These are phyloP conservation scores for Corythaeola cristata DNA, from an alignment of 2,113 vertebrate species.

Conservation along the genomic window DNA sequence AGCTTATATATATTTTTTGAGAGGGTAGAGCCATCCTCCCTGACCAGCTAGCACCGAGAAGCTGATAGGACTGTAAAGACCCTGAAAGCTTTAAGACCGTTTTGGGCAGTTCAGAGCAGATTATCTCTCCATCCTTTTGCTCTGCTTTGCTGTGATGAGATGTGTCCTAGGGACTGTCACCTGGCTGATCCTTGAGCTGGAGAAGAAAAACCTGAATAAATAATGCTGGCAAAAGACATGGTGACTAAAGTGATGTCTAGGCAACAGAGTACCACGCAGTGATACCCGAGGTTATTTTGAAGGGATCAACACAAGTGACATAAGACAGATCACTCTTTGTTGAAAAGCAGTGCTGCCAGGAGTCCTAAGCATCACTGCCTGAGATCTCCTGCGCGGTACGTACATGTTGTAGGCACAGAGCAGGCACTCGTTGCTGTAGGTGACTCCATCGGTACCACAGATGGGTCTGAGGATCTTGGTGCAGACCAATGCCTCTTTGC, in stretches of 20 bases:
- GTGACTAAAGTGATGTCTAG: not conserved
- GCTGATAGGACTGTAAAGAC: not conserved
- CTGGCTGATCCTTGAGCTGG: not conserved
- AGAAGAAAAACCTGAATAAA: not conserved
- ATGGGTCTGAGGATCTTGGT: not conserved
- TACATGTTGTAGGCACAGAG: slow-evolving; percentile 51
- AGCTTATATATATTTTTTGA: not conserved
- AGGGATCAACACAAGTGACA: not conserved
- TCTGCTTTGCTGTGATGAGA: not conserved
- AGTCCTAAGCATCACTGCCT: not conserved
- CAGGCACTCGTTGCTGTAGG: slow-evolving; percentile 13
- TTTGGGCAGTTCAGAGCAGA: not conserved
- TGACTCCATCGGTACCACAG: not conserved
- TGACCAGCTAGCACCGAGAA: not conserved
- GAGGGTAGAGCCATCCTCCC: not conserved
- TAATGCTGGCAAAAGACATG: not conserved
- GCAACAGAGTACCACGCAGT: not conserved
- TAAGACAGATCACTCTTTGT: not conserved
- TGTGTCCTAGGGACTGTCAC: not conserved
- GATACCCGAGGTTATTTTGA: not conserved
- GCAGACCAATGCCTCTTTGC: not conserved
- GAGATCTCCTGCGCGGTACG: not conserved
- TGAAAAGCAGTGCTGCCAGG: not conserved
- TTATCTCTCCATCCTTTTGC: not conserved
- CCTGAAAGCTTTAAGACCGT: not conserved